Conservation (phyloP, 2,113 vertebrate species). For the Daboia siamensis region DNA sequence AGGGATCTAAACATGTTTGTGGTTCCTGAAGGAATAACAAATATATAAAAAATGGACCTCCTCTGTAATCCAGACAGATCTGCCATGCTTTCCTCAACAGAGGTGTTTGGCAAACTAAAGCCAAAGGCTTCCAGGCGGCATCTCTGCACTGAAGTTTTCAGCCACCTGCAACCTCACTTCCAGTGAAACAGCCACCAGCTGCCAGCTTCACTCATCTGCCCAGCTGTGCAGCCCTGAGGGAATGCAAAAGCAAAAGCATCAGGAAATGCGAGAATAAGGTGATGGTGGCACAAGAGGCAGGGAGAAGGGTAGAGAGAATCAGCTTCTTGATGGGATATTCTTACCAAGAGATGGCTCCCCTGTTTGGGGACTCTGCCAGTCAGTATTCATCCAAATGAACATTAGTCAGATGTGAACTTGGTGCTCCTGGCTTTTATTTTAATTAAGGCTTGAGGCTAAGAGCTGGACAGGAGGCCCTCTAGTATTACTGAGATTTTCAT, state of each 20-base stretch:
- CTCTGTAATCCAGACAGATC: neutral
- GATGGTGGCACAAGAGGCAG: neutral
- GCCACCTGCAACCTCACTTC: neutral
- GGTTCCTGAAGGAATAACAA: neutral
- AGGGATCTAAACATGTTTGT: neutral
- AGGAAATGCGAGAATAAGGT: slow-evolving; percentile 8
- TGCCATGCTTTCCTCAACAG: neutral
- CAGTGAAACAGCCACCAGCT: neutral
- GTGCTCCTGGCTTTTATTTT: slow-evolving; percentile 23
- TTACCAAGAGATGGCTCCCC: neutral
- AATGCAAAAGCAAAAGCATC: slow-evolving; percentile 18
- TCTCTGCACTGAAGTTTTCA: neutral
- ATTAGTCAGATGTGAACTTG: slow-evolving; percentile 1
- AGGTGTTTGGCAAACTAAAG: neutral
- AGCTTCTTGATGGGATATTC: neutral
- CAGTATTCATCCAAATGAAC: neutral
- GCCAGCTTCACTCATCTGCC: neutral
- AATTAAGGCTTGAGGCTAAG: slow-evolving; percentile 17
- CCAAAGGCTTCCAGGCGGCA: neutral
- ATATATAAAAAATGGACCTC: neutral
- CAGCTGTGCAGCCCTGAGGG: neutral
- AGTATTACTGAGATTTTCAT: slow-evolving; percentile 21
- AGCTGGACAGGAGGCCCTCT: neutral
- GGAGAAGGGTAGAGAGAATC: neutral
- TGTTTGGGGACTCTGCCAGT: neutral